Conservation (phyloP, 2,888 invertebrate species). For the Malacosoma neustria region DNA sequence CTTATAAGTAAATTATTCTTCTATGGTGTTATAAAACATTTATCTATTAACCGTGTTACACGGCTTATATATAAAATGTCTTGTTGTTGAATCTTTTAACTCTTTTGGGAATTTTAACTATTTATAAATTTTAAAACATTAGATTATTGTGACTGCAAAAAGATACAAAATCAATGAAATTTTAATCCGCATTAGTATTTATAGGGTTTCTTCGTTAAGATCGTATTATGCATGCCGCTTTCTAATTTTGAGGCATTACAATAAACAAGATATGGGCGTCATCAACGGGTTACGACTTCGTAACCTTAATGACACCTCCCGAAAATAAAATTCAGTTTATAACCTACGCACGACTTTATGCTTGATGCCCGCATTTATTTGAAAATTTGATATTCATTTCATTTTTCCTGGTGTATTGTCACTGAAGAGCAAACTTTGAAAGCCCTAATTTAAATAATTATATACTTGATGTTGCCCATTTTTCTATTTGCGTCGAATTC, state of each 20-base stretch:
- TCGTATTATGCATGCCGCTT: slow-evolving; percentile 36
- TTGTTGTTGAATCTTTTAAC: no score
- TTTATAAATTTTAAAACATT: neutral
- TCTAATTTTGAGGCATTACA: slow-evolving; percentile 58
- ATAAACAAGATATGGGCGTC: slow-evolving; percentile 66
- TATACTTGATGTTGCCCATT: neutral
- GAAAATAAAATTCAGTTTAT: slow-evolving; percentile 59
- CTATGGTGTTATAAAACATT: no score
- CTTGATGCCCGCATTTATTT: slow-evolving; percentile 31
- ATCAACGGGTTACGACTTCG: slow-evolving; percentile 59
- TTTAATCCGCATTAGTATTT: slow-evolving; percentile 29
- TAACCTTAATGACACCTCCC: slow-evolving; percentile 56
- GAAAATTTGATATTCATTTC: slow-evolving; percentile 23
- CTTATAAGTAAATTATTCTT: no score
- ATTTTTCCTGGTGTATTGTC: slow-evolving; percentile 10
- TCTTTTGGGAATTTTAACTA: no score
- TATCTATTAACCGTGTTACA: no score
- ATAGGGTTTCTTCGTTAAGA: slow-evolving; percentile 24
- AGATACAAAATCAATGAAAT: slow-evolving; percentile 25
- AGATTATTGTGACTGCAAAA: slow-evolving; percentile 4
- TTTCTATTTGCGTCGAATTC: no score
- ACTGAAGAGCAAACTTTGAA: slow-evolving; percentile 2
- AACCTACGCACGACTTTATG: slow-evolving; percentile 41
- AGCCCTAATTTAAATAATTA: slow-evolving; percentile 1
- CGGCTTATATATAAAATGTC: no score